Conservation (phyloP, 2,113 vertebrate species). For the Prunella fulvescens region DNA sequence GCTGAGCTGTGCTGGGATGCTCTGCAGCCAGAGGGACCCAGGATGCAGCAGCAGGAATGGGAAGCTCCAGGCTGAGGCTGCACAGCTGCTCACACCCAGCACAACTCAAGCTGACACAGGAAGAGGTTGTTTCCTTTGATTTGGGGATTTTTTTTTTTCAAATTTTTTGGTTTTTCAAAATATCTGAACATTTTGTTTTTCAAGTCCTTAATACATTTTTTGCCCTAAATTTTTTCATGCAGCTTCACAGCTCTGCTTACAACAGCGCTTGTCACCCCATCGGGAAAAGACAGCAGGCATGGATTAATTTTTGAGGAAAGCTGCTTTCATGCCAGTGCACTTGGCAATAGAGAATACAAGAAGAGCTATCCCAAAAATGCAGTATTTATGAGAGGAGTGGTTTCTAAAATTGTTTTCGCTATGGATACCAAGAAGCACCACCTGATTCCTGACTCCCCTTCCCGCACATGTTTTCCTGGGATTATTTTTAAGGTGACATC, state of each 20-base stretch:
- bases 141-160: not conserved
- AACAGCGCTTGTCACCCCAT: not conserved
- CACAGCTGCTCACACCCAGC: not conserved
- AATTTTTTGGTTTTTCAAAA: not conserved
- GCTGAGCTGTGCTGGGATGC: not conserved
- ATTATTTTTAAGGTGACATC: slow-evolving; percentile 10
- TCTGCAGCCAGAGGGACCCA: rapidly evolving
- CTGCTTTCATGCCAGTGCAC: slow-evolving; percentile 37
- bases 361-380: slow-evolving; percentile 45
- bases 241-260: not conserved
- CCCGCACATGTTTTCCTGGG: not conserved
- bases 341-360: slow-evolving; percentile 42
- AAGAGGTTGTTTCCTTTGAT: not conserved
- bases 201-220: not conserved
- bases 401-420: slow-evolving; percentile 56
- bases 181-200: not conserved
- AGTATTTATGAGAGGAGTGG: slow-evolving; percentile 59
- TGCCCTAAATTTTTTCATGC: not conserved
- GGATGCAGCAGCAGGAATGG: not conserved
- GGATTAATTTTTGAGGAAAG: slow-evolving; percentile 59
- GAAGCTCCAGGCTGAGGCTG: not conserved
- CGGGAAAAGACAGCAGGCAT: slow-evolving; percentile 35
- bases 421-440: slow-evolving; percentile 38
- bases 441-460: slow-evolving; percentile 27
- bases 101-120: not conserved